Evolutionary conservation across 2,113 vertebrate species (phyloP).

Genomic region (Pollachius pollachius): DNA sequence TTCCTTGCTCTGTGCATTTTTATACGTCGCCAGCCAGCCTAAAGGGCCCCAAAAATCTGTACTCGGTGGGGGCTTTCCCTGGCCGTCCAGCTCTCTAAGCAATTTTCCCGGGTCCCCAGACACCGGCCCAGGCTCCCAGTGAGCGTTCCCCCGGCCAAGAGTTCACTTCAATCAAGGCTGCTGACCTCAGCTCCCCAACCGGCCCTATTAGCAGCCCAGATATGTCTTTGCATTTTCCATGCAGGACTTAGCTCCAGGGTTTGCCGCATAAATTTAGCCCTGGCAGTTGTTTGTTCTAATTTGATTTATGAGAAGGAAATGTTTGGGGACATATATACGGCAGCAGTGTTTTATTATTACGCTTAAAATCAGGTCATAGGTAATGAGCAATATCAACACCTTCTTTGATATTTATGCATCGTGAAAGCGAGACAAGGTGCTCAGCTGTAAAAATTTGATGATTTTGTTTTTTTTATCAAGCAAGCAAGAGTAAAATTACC

Average conservation of each 20-base stretch:
- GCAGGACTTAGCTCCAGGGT: conserved; percentile 48
- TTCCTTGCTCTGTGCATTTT: conserved; percentile 27
- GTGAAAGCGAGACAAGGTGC: conserved; percentile 43
- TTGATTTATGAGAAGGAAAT: conserved; percentile 64
- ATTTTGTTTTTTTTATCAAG: background rate
- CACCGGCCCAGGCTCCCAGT: conserved; percentile 43
- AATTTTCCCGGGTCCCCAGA: conserved; percentile 48
- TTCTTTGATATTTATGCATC: conserved; percentile 55
- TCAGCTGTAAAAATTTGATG: conserved; percentile 18
- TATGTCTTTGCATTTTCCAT: conserved; percentile 57
- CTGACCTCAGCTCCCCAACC: conserved; percentile 68
- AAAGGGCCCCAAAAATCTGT: conserved; percentile 23
- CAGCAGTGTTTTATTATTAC: conserved; percentile 56
- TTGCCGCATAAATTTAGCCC: conserved; percentile 56
- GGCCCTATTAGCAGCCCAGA: conserved; percentile 57
- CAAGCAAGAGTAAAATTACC: background rate
- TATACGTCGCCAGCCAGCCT: conserved; percentile 16
- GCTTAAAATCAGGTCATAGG: conserved; percentile 60
- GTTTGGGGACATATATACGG: conserved; percentile 52
- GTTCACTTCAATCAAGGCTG: conserved; percentile 51
- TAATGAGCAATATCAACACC: conserved; percentile 52
- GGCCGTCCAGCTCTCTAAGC: conserved; percentile 42
- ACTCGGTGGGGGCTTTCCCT: conserved; percentile 37
- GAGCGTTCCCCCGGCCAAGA: conserved; percentile 37
- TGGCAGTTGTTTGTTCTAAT: conserved; percentile 64